These are phyloP conservation scores for Pollachius pollachius DNA, from an alignment of 2,113 vertebrate species.

Conservation along the genomic window DNA sequence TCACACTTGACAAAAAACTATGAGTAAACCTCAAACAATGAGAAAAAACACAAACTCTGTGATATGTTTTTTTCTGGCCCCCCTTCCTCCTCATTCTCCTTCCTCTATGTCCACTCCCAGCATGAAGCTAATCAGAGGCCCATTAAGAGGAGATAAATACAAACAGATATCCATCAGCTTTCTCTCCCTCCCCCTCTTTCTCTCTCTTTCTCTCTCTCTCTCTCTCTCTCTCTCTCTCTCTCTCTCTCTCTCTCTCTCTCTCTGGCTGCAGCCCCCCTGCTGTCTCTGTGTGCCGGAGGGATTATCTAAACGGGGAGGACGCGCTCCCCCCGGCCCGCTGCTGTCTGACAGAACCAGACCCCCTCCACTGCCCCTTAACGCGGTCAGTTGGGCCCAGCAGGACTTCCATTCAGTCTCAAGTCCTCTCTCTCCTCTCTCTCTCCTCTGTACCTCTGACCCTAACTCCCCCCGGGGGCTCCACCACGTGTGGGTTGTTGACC, in stretches of 20 bases:
- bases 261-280: constrained; percentile 18
- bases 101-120: constrained; percentile 11
- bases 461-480: background rate
- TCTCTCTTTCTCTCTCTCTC: constrained; percentile 48
- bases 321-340: constrained; percentile 40
- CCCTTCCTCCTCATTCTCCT: constrained; percentile 1
- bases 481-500: background rate
- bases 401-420: constrained; percentile 66
- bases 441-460: constrained; percentile 6
- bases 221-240: constrained; percentile 39
- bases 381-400: constrained; percentile 84
- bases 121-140: constrained; percentile 73
- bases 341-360: constrained; percentile 71
- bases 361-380: constrained; percentile 72
- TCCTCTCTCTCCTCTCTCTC: too few relatives aligned
- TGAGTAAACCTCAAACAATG: too few relatives aligned
- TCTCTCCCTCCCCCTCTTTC: constrained; percentile 42
- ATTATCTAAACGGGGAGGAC: constrained; percentile 53
- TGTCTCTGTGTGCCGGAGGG: constrained; percentile 48
- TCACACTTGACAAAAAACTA: too few relatives aligned
- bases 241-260: constrained; percentile 44
- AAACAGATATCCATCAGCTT: constrained; percentile 70
- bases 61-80: background rate
- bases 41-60: too few relatives aligned
- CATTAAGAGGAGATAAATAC: constrained; percentile 76